phyloP scores from a whole-genome alignment of 2,797 vertebrate genomes.

The Enteromius anoplus region DNA sequence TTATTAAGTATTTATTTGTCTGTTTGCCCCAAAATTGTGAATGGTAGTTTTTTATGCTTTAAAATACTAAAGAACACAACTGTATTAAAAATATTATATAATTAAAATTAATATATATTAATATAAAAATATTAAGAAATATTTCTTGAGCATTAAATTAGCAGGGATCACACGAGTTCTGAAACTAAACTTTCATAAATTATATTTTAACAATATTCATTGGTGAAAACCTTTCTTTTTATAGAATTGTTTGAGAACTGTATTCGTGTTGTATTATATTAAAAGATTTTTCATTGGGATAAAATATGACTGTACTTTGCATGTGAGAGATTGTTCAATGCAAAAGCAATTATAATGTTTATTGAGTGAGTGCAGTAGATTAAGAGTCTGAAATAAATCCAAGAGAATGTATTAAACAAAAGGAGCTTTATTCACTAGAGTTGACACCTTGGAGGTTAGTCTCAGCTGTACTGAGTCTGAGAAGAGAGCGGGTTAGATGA shows the following conservation, averaged over 20 bases:
- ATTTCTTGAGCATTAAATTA: neutral
- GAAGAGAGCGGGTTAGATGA: constrained; percentile 68
- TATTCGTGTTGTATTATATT: neutral
- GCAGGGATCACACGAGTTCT: neutral
- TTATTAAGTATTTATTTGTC: neutral
- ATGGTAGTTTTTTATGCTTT: neutral
- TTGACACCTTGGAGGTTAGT: constrained; percentile 73
- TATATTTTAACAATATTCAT: too few species aligned
- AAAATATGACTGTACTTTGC: neutral
- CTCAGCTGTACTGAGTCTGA: constrained; percentile 64
- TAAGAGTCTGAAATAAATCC: constrained; percentile 26
- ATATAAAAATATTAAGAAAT: neutral
- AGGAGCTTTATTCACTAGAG: constrained; percentile 80
- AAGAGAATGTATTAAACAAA: constrained; percentile 73
- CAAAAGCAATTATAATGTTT: neutral
- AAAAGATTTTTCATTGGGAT: neutral
- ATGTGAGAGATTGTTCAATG: neutral
- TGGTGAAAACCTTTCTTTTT: too few species aligned
- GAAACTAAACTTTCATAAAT: neutral
- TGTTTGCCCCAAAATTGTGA: neutral
- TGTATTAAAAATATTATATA: neutral
- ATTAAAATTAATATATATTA: too few species aligned
- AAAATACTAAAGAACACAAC: neutral
- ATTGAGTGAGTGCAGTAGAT: neutral
- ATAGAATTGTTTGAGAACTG: neutral